phyloP scores from a whole-genome alignment of 1,140 invertebrate genomes.

The Streblospio benedicti region DNA sequence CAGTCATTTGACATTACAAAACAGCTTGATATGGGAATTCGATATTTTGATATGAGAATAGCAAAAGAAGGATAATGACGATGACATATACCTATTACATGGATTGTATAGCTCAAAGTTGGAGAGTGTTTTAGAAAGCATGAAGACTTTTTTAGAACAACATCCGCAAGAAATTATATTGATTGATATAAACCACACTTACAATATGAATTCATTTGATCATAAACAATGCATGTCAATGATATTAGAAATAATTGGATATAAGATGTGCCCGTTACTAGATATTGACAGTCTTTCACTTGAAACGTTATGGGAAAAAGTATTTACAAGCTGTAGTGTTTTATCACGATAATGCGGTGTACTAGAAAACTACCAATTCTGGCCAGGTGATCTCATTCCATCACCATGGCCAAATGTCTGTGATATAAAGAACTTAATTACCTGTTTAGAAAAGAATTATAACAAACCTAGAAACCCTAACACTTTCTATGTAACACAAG shows the following conservation, averaged over 20 bases:
- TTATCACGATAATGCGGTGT: constrained; percentile 57
- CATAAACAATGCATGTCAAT: constrained; percentile 57
- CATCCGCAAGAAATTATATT: constrained; percentile 67
- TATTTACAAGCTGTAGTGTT: constrained; percentile 59
- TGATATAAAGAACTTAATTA: constrained; percentile 52
- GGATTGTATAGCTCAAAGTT: constrained; percentile 65
- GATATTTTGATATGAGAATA: constrained; percentile 68
- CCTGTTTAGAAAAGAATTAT: constrained; percentile 55
- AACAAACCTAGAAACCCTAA: constrained; percentile 47
- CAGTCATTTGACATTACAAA: constrained; percentile 57
- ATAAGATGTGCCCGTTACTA: constrained; percentile 56
- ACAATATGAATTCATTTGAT: constrained; percentile 55
- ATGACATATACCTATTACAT: constrained; percentile 63
- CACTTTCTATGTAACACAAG: constrained; percentile 66
- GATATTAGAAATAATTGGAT: constrained; percentile 57
- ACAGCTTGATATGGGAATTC: constrained; percentile 67
- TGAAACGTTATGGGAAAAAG: constrained; percentile 52
- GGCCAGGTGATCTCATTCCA: constrained; percentile 59
- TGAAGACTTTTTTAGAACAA: constrained; percentile 56
- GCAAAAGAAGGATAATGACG: constrained; percentile 53
- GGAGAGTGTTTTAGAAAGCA: constrained; percentile 53
- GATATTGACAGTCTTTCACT: constrained; percentile 55
- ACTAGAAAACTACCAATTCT: constrained; percentile 53
- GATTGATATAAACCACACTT: constrained; percentile 79
- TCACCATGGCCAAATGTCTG: constrained; percentile 73